A percentile compares a stretch with the other conserved stretches of the same genome.
Conservation (phyloP, 2,888 invertebrate species). For the Carterocephalus palaemon region DNA sequence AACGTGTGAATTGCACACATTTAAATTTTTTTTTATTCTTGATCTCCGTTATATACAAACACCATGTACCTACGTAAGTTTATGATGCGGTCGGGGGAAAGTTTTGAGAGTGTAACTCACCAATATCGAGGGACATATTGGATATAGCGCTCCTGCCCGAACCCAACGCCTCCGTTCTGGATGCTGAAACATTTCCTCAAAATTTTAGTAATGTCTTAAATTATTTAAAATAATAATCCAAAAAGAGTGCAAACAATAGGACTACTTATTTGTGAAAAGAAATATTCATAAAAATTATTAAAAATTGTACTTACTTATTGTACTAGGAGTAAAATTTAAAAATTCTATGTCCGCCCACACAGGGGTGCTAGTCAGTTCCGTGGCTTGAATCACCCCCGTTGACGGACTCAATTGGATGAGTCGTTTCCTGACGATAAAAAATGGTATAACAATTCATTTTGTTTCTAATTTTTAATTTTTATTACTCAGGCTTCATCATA, state of each 20-base stretch:
- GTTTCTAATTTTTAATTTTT: background rate
- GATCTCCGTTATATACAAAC: background rate
- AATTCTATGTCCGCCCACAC: background rate
- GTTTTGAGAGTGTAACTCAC: conserved; percentile 1
- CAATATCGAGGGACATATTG: background rate
- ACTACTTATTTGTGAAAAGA: conserved; percentile 1
- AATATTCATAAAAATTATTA: conserved; percentile 1
- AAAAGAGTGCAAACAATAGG: background rate
- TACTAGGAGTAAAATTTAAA: background rate
- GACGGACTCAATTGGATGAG: background rate
- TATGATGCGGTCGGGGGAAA: background rate
- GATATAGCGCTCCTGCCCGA: background rate
- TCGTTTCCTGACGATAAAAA: background rate
- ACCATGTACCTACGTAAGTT: background rate
- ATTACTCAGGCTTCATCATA: background rate
- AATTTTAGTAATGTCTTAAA: conserved; percentile 1
- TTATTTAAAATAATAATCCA: background rate
- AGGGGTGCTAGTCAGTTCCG: background rate
- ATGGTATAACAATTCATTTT: background rate
- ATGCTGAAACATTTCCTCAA: background rate
- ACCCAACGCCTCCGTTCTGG: background rate
- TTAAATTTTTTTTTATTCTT: background rate
- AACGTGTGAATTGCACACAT: too few species aligned
- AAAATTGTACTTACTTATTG: background rate
- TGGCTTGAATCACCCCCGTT: background rate